Percentiles rank a stretch among this genome's conserved stretches.
phyloP scores from a whole-genome alignment of 2,888 invertebrate genomes.

The Leptinotarsa juncta region DNA sequence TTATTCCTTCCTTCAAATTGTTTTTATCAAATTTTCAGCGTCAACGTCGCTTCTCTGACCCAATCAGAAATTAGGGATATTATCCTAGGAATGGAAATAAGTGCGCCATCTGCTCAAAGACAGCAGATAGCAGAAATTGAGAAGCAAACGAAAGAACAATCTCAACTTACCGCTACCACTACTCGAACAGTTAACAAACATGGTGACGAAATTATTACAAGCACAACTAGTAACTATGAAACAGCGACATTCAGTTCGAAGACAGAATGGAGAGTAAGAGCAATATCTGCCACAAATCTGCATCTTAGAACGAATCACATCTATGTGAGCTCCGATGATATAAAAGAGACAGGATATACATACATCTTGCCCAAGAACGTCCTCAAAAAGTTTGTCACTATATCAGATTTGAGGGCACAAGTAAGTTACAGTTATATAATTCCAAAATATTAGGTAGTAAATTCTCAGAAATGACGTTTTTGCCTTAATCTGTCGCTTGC shows the following conservation, averaged over 20 bases:
- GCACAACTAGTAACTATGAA: slow-evolving; percentile 99
- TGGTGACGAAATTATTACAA: slow-evolving; percentile 99
- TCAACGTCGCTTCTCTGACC: slow-evolving; percentile 98
- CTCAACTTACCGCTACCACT: slow-evolving; percentile 97
- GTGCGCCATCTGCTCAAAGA: slow-evolving; percentile 97
- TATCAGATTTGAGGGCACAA: slow-evolving; percentile 97
- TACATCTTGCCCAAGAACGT: slow-evolving; percentile 95
- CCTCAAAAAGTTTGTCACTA: slow-evolving; percentile 98
- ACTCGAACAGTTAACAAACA: slow-evolving; percentile 99
- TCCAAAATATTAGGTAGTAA: too few relatives aligned
- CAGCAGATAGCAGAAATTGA: slow-evolving; percentile 99
- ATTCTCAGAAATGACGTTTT: too few relatives aligned
- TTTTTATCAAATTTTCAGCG: slow-evolving; percentile 68
- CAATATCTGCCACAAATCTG: slow-evolving; percentile 97
- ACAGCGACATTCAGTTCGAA: slow-evolving; percentile 98
- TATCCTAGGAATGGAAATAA: slow-evolving; percentile 99
- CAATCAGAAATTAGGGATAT: slow-evolving; percentile 99
- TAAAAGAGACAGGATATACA: slow-evolving; percentile 99
- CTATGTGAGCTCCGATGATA: slow-evolving; percentile 98
- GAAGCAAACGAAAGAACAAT: slow-evolving; percentile 99
- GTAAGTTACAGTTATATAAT: slow-evolving; percentile 46
- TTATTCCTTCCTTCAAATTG: not conserved
- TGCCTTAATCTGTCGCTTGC: too few relatives aligned
- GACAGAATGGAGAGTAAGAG: slow-evolving; percentile 98
- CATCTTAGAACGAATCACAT: slow-evolving; percentile 98